Evolutionary conservation across 2,888 invertebrate species (phyloP), one percentile per base, ranked within the genome.

Genomic region (Nematopogon swammerdamellus): DNA sequence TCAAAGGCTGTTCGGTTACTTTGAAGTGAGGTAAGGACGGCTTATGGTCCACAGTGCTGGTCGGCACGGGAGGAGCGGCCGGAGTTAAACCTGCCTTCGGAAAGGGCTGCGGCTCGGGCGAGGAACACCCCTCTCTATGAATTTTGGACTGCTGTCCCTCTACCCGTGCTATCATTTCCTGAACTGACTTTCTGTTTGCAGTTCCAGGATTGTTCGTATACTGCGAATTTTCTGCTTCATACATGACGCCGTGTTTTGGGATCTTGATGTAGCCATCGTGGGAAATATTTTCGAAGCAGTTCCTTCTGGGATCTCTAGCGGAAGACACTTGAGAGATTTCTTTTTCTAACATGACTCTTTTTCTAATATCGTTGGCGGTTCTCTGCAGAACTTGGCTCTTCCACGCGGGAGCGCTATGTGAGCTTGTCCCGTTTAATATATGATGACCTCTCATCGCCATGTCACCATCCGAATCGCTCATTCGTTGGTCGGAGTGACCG

Each of bases 81-180:
- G 73, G 69, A 29, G 60, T 58, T n/a, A 48, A 36, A 52, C 59
- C 59, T 59, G 73, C 67, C 64, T 71, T 63, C 57, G 64, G 58
- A 63, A 71, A 49, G 20, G 62, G 60, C 57, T 70, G 54, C 58
- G 74, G 65, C 51, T 75, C 77, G 2, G 75, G 76, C 3, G 72
- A 70, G 58, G 62, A 60, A 59, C 71, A 59, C 61, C 73, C 51
- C 50, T 6, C 49, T 49, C 17, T 56, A 56, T 42, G 55, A 51
- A 51, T 50, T 19, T 49, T 19, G 44, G 44, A 62, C 50, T 76
- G 73, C 48, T 81, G 70, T 20, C 72, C 74, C 62, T 86, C 85
- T 10, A 85, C 83, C 60, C 81, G 79, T 1, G 85, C 85, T 19
- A 85, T 85, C 56, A 86, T 65, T 59, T 85, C 85, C 58, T 85